Percentiles rank a stretch among this genome's conserved stretches.
These are phyloP conservation scores for Panthera leo DNA, from an alignment of 2,113 vertebrate species.

Conservation along the genomic window DNA sequence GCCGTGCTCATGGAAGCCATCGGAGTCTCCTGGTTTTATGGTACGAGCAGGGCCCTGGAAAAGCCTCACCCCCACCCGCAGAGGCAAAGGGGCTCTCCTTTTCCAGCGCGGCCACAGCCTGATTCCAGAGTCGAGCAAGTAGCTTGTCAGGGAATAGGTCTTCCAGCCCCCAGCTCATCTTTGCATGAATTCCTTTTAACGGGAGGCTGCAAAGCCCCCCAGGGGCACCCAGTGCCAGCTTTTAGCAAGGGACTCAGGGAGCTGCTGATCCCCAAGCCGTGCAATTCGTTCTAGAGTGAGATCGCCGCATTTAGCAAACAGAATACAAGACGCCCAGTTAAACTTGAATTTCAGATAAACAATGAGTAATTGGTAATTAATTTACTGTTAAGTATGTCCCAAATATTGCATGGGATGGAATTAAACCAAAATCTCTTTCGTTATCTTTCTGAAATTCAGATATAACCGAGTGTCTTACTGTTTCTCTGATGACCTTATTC, in stretches of 20 bases:
- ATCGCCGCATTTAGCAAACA: background rate
- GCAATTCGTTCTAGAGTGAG: background rate
- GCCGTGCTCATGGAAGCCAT: constrained; percentile 97
- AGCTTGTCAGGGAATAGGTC: background rate
- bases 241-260: background rate
- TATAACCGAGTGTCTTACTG: background rate
- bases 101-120: background rate
- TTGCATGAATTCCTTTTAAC: background rate
- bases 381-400: background rate
- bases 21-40: constrained; percentile 99
- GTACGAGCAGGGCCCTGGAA: constrained; percentile 80
- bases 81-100: background rate
- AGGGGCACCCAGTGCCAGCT: background rate
- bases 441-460: background rate
- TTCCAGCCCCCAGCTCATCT: background rate
- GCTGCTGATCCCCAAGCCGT: background rate
- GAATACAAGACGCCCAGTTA: no score
- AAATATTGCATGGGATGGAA: no score
- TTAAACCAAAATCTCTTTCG: background rate
- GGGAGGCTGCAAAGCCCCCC: background rate
- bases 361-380: background rate
- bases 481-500: background rate
- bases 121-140: background rate
- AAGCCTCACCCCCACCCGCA: background rate
- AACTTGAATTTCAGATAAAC: background rate